Percentiles rank a stretch among this genome's conserved stretches.
Evolutionary conservation across 2,797 vertebrate species (phyloP).

Genomic region (Neosilurus mollespiculum): DNA sequence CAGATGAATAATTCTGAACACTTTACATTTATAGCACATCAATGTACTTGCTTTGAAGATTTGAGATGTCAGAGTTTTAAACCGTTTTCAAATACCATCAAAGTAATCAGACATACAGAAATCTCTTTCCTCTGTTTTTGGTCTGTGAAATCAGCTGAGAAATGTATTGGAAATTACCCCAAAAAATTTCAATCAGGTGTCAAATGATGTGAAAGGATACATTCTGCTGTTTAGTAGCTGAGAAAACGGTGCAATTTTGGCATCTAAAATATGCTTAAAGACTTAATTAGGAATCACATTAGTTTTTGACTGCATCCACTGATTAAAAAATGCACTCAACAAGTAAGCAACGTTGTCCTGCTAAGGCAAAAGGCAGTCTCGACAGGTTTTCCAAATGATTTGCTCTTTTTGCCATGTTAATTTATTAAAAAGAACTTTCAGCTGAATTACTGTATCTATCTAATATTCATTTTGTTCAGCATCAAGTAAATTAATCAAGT

Average conservation of each 20-base stretch:
- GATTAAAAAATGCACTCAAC: not conserved
- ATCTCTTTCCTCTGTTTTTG: not conserved
- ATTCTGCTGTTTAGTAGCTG: not conserved
- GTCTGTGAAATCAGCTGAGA: not conserved
- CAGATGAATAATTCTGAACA: not conserved
- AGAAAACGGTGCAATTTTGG: not conserved
- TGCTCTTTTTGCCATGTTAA: not conserved
- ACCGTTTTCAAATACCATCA: not conserved
- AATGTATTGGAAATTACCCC: not conserved
- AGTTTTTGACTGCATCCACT: not conserved
- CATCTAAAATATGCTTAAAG: not conserved
- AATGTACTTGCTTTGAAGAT: not conserved
- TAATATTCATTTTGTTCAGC: not conserved
- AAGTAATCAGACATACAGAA: not conserved
- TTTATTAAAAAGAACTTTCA: not conserved
- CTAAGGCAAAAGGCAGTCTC: not conserved
- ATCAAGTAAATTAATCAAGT: not conserved
- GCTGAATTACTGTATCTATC: not conserved
- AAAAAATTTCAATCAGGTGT: not conserved
- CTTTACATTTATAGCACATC: not conserved
- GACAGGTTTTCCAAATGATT: not conserved
- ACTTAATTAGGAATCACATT: not conserved
- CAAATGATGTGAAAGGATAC: not conserved
- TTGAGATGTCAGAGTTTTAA: not conserved
- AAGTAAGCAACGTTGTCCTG: not conserved